A percentile compares a stretch with the other conserved stretches of the same genome.
Conservation (phyloP, 2,797 vertebrate genomes). For the Cichlasoma orientale region DNA sequence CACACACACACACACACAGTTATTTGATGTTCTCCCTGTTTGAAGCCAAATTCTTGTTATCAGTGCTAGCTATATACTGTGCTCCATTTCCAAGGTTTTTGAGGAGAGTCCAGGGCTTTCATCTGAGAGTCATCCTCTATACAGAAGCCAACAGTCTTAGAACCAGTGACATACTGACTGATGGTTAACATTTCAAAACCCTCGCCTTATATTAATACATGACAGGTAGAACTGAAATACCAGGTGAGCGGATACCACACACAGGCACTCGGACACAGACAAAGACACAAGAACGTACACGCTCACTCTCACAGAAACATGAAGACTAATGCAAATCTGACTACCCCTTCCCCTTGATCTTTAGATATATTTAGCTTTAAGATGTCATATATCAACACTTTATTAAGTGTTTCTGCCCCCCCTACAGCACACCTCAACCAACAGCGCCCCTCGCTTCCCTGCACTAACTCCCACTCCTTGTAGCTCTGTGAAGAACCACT, state of each 20-base stretch:
- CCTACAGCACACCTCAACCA: slow-evolving; percentile 3
- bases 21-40: slow-evolving; percentile 95
- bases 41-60: slow-evolving; percentile 92
- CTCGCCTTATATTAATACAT: slow-evolving; percentile 73
- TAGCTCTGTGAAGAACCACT: slow-evolving; percentile 80
- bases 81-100: slow-evolving; percentile 89
- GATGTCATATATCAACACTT: slow-evolving; percentile 80
- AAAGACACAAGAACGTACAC: slow-evolving; percentile 32
- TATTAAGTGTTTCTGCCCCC: slow-evolving; percentile 76
- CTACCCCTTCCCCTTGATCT: slow-evolving; percentile 24
- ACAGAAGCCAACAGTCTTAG: slow-evolving; percentile 74
- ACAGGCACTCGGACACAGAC: slow-evolving; percentile 29
- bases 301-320: slow-evolving; percentile 19
- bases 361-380: slow-evolving; percentile 76
- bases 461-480: slow-evolving; percentile 71
- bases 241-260: slow-evolving; percentile 48
- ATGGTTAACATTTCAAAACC: slow-evolving; percentile 78
- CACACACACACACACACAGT: slow-evolving; percentile 54
- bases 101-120: slow-evolving; percentile 88
- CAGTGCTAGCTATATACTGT: slow-evolving; percentile 83
- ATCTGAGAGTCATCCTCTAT: slow-evolving; percentile 83
- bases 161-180: slow-evolving; percentile 76
- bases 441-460: slow-evolving; percentile 29
- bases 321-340: slow-evolving; percentile 43
- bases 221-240: slow-evolving; percentile 67